Evolutionary conservation across 2,888 invertebrate species (phyloP), one percentile per base, ranked within the genome.

Genomic region (Darwinula stevensoni): DNA sequence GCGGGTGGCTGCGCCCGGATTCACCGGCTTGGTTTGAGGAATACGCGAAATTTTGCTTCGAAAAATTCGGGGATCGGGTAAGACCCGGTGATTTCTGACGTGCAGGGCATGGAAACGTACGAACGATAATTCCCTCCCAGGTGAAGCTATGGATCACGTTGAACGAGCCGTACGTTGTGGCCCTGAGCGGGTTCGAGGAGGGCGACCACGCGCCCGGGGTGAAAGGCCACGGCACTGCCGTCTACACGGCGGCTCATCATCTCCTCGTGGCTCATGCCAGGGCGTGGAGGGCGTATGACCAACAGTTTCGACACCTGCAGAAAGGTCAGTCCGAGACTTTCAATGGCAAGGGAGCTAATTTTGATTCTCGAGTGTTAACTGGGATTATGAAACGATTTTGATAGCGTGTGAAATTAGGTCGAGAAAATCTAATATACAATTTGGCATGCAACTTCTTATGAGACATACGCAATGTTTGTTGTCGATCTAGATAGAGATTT

Each of bases 131-230:
- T n/a, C n/a, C n/a, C n/a, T 22, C n/a, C 22, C 22, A 22, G 22
- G 22, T 22, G n/a, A 22, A 60, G 40, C 36, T 43, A 4, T 64
- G 62, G 59, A 56, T 62, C 9, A 63, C 64, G 0, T 54, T 62
- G 35, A 63, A 65, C 39, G 63, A 64, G 39, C 62, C 62, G 0
- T 47, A 45, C 35, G 36, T 47, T 50, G 26, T 56, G 53, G 31
- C 9, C 22, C 9, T 22, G n/a, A 43, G 41, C 53, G 1, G 38
- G 14, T 39, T 38, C 30, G 36, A 22, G 4, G 29, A 29, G 16
- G 36, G 37, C n/a, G 11, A 26, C 6, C 22, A 22, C n/a, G 22
- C 22, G 9, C 22, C 22, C 6, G 44, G 47, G 4, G 33, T 57
- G 3, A 14, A 27, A 1, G 29, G 34, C 5, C 15, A 29, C 2